Evolutionary conservation across 1,140 invertebrate genomes (phyloP), one percentile per base, ranked within the genome.

Genomic region (Macrotrachela quadricornifera): DNA sequence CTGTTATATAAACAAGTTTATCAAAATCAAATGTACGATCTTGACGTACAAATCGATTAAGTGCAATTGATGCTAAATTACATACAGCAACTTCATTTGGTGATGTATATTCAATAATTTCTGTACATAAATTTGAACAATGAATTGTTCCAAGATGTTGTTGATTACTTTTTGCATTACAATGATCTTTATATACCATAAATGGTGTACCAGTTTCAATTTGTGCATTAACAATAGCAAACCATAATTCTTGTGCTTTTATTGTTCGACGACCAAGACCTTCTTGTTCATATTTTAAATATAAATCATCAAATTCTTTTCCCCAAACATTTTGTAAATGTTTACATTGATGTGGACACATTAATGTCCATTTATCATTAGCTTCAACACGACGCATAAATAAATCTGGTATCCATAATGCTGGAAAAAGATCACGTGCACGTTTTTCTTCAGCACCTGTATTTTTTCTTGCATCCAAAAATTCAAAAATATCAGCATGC

Each of bases 131-230:
- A 71, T 97, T 97, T 57, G 86, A 92, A 66, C 88, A 90, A 71
- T 92, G 94, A 56, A 99, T 96, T 8, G 92, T 97, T 30, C 92
- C 94, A 16, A 99, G 68, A 72, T 99, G 96, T 69, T 99, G 80
- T 64, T 99, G 94, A 69, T 99, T 99, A 49, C 83, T 87, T 72
- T 97, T 97, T 10, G 80, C 71, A 65, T 99, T 99, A 62, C 91
- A 96, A 14, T 85, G 77, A 73, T 99, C 94, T 71, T 95, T 96
- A 64, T 92, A 96, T 0, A 76, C 69, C 85, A 99, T 95, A 64
- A 91, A 97, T 8, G 94, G 92, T 15, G 82, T 90, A 30, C 94
- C 94, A 15, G 91, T 97, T 76, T 99, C 94, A 6, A 92, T 84
- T 75, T 97, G 94, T 1, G 88, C 78, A 63, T 87, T 81, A 58